Percentiles rank a stretch among this genome's conserved stretches.
Conservation (phyloP, 2,797 vertebrate species). For the Clarias pachynema region DNA sequence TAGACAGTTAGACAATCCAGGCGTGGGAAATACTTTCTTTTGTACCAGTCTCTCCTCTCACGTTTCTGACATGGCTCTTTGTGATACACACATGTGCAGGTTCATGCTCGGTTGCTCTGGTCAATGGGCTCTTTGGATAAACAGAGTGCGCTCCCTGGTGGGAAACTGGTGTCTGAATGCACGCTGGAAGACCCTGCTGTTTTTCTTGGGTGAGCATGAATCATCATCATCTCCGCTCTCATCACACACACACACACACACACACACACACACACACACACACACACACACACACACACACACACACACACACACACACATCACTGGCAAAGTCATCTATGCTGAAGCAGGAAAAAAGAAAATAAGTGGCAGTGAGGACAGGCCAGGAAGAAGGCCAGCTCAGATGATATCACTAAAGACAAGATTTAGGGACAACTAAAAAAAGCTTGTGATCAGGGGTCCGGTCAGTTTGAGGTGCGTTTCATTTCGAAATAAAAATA, state of each 20-base stretch:
- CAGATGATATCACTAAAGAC: conserved; percentile 2
- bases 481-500: neutral
- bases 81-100: conserved; percentile 1
- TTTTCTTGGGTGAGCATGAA: conserved; percentile 54
- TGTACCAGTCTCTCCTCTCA: neutral
- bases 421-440: neutral
- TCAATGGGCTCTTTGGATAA: conserved; percentile 50
- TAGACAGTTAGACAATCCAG: neutral
- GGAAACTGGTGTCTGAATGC: conserved; percentile 28
- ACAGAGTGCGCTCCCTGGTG: conserved; percentile 37
- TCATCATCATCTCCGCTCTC: conserved; percentile 35
- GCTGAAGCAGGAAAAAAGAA: neutral
- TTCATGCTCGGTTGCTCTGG: conserved; percentile 30
- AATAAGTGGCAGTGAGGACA: neutral
- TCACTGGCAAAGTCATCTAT: conserved; percentile 33
- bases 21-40: neutral
- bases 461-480: neutral
- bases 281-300: too few relatives aligned
- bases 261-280: conserved; percentile 35
- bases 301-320: conserved; percentile 21
- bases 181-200: conserved; percentile 44
- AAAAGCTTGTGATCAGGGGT: neutral
- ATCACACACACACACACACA: conserved; percentile 34
- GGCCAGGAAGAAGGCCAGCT: neutral
- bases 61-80: neutral